A percentile compares a stretch with the other conserved stretches of the same genome.
These are phyloP conservation scores for Allygus modestus DNA, from an alignment of 2,888 invertebrate species.

Conservation along the genomic window DNA sequence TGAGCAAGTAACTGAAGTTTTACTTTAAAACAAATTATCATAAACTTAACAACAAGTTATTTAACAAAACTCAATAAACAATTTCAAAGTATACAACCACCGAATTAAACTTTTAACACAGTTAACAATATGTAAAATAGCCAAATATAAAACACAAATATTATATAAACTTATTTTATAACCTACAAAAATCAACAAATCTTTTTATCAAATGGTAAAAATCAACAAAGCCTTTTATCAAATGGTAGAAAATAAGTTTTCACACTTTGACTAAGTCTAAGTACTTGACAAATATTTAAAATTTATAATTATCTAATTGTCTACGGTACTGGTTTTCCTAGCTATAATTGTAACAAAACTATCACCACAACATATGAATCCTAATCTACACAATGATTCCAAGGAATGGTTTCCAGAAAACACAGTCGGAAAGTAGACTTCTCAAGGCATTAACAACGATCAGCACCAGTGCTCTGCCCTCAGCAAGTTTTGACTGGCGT, in stretches of 20 bases:
- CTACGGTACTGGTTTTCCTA: background rate
- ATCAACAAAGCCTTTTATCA: background rate
- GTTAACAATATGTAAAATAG: background rate
- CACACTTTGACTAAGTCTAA: background rate
- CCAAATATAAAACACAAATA: background rate
- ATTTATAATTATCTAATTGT: background rate
- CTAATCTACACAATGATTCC: background rate
- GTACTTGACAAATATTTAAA: background rate
- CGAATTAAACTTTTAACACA: background rate
- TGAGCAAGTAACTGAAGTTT: background rate
- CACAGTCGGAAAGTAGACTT: background rate
- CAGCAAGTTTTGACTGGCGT: background rate
- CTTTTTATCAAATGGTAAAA: background rate
- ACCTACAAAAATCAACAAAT: background rate
- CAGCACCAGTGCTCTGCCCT: background rate
- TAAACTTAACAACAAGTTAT: background rate
- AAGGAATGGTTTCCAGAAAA: constrained; percentile 9
- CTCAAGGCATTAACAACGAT: constrained; percentile 10
- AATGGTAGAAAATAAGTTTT: background rate
- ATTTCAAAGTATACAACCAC: background rate
- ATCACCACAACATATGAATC: constrained; percentile 5
- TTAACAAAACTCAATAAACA: background rate
- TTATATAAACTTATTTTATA: background rate
- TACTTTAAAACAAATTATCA: background rate
- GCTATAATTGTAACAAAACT: background rate